phyloP scores from a whole-genome alignment of 2,888 invertebrate genomes.

The Pristionchus arcanus region DNA sequence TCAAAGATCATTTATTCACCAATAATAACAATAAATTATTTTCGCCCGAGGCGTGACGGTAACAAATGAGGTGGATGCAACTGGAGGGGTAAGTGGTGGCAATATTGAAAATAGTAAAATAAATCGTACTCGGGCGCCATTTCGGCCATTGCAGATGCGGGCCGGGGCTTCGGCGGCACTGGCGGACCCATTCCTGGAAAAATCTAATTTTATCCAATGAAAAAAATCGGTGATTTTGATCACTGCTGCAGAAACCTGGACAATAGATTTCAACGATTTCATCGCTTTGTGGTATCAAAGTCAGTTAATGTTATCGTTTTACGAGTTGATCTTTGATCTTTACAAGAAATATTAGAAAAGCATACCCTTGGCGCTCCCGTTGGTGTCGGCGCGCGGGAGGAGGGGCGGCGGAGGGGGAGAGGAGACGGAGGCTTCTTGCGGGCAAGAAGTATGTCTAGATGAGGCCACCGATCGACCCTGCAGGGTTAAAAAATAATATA shows the following conservation, averaged over 20 bases:
- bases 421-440: slow-evolving; percentile 31
- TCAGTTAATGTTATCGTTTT: too few species aligned
- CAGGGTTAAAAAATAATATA: too few species aligned
- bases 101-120: neutral
- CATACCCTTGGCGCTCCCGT: slow-evolving; percentile 18
- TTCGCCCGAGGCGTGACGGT: too few species aligned
- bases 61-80: too few species aligned
- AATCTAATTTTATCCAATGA: neutral
- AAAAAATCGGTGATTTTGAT: neutral
- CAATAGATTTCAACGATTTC: too few species aligned
- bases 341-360: neutral
- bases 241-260: too few species aligned
- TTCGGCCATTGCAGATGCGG: slow-evolving; percentile 80
- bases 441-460: neutral
- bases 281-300: too few species aligned
- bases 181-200: slow-evolving; percentile 62
- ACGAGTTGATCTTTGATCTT: neutral
- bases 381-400: neutral
- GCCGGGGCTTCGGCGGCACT: slow-evolving; percentile 79
- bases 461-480: slow-evolving; percentile 9
- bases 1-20: neutral
- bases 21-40: too few species aligned
- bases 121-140: slow-evolving; percentile 38
- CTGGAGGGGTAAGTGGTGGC: too few species aligned
- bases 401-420: neutral